Evolutionary conservation across 2,888 invertebrate genomes (phyloP).

Genomic region (Eudasyphora cyanicolor): DNA sequence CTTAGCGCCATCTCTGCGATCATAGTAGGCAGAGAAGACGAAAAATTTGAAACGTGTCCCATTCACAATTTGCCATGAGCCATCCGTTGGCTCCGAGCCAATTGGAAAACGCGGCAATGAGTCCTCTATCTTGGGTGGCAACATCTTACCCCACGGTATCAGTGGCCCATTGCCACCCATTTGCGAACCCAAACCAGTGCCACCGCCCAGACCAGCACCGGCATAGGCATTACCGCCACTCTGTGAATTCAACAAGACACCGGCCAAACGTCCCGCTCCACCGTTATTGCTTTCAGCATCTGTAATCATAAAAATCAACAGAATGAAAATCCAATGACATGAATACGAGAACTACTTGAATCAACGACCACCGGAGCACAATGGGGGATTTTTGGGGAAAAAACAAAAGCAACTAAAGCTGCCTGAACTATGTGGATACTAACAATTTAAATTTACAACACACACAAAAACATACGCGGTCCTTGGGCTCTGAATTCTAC

Average conservation of each 20-base stretch:
- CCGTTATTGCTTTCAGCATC: conserved; percentile 72
- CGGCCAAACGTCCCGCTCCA: conserved; percentile 72
- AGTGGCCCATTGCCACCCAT: conserved; percentile 72
- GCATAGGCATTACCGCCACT: conserved; percentile 56
- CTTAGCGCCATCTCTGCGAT: conserved; percentile 84
- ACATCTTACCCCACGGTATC: conserved; percentile 79
- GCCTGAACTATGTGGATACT: no score
- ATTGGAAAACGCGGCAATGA: conserved; percentile 84
- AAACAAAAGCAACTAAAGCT: no score
- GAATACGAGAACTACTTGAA: no score
- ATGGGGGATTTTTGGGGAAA: no score
- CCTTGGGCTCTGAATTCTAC: no score
- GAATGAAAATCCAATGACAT: conserved; percentile 20
- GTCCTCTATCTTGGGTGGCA: conserved; percentile 79
- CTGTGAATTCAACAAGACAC: conserved; percentile 72
- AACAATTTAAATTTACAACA: no score
- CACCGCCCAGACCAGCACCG: conserved; percentile 65
- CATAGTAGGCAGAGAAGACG: conserved; percentile 95
- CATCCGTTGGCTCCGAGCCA: conserved; percentile 86
- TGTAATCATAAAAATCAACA: conserved; percentile 67
- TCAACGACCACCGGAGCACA: no score
- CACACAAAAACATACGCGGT: no score
- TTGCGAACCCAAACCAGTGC: conserved; percentile 58
- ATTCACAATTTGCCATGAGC: conserved; percentile 86
- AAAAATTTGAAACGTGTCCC: conserved; percentile 89